These are phyloP conservation scores for Macaria liturata DNA, from an alignment of 2,888 invertebrate genomes.

Conservation along the genomic window DNA sequence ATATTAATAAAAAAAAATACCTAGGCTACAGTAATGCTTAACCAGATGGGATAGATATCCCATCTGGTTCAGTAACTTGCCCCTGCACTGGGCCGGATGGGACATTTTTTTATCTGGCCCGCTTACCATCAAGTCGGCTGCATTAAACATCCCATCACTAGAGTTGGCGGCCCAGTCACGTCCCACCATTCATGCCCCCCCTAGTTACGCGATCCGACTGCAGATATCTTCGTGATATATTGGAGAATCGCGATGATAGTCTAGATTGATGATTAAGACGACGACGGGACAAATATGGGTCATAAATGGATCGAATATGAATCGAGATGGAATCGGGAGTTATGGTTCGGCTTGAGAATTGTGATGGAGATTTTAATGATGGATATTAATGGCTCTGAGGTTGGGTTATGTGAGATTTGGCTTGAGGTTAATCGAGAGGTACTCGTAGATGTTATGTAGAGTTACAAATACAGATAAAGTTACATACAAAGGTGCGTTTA, in stretches of 20 bases:
- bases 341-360: neutral
- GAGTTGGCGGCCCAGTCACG: conserved; percentile 46
- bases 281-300: conserved; percentile 31
- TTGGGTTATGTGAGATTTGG: no score
- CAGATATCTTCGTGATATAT: conserved; percentile 47
- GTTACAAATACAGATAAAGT: no score
- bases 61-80: no score
- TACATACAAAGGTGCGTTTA: no score
- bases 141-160: neutral
- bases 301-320: conserved; percentile 17
- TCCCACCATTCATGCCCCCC: conserved; percentile 45
- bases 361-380: neutral
- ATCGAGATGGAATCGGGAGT: conserved; percentile 2
- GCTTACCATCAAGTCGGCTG: no score
- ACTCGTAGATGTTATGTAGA: no score
- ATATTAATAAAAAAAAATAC: no score
- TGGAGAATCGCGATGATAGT: conserved; percentile 34
- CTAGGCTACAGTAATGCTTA: no score
- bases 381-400: neutral
- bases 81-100: no score
- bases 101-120: neutral
- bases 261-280: conserved; percentile 37
- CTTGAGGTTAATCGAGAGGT: no score
- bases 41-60: no score
- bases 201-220: conserved; percentile 44